phyloP scores from a whole-genome alignment of 1,140 invertebrate species.

The Acromyrmex echinatior region DNA sequence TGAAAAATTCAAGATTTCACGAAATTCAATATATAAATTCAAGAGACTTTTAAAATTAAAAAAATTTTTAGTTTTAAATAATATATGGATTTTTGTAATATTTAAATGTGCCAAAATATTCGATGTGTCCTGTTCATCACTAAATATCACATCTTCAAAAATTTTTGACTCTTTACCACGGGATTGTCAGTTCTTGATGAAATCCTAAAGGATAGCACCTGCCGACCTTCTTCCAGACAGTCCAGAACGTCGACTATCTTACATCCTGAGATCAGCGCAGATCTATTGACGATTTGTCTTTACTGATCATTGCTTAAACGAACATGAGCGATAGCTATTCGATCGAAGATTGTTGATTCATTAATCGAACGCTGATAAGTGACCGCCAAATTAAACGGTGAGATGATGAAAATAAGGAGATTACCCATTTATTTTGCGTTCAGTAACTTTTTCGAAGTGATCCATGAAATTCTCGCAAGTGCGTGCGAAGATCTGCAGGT shows the following conservation, averaged over 20 bases:
- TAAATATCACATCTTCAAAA: no score
- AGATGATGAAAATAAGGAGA: neutral
- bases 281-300: slow-evolving; percentile 71
- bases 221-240: slow-evolving; percentile 81
- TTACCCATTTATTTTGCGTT: slow-evolving; percentile 83
- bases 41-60: no score
- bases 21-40: no score
- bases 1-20: no score
- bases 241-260: slow-evolving; percentile 84
- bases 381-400: neutral
- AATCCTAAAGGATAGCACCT: slow-evolving; percentile 76
- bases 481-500: slow-evolving; percentile 28
- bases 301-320: slow-evolving; percentile 22
- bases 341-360: neutral
- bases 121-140: no score
- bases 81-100: no score
- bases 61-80: no score
- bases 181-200: slow-evolving; percentile 58
- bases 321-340: slow-evolving; percentile 9
- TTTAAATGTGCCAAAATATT: no score
- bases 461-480: slow-evolving; percentile 84
- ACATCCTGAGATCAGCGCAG: slow-evolving; percentile 81
- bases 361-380: neutral
- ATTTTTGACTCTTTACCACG: slow-evolving; percentile 17
- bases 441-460: slow-evolving; percentile 84